phyloP scores from a whole-genome alignment of 2,797 vertebrate species.

The Euphonia xanthogaster region DNA sequence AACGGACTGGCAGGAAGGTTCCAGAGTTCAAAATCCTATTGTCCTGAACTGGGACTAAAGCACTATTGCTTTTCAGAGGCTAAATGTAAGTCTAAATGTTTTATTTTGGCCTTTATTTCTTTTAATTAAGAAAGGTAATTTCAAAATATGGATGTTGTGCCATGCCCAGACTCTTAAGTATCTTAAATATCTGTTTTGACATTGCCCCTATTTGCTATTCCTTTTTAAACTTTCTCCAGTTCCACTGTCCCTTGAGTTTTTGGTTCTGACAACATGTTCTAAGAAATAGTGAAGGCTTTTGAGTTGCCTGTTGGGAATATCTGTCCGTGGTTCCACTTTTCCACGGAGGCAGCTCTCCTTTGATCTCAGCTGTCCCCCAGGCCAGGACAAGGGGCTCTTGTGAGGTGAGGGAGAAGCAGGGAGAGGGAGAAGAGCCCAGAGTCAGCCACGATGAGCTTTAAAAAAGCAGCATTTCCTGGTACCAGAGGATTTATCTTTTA shows the following conservation, averaged over 20 bases:
- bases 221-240: background rate
- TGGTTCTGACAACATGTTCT: background rate
- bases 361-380: background rate
- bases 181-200: background rate
- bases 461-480: background rate
- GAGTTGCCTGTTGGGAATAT: background rate
- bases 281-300: fast-evolving
- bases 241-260: background rate
- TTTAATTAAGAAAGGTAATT: background rate
- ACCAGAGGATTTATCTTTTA: background rate
- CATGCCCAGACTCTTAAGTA: background rate
- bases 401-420: background rate
- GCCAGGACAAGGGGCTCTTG: background rate
- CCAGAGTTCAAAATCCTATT: background rate
- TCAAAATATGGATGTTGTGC: background rate
- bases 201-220: background rate
- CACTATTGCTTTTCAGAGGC: background rate
- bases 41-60: background rate
- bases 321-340: fast-evolving
- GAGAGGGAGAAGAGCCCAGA: background rate
- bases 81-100: background rate
- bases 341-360: fast-evolving
- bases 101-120: background rate
- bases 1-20: background rate
- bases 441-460: background rate